Conservation (phyloP, 2,888 invertebrate genomes). For the Drosophila merina region DNA sequence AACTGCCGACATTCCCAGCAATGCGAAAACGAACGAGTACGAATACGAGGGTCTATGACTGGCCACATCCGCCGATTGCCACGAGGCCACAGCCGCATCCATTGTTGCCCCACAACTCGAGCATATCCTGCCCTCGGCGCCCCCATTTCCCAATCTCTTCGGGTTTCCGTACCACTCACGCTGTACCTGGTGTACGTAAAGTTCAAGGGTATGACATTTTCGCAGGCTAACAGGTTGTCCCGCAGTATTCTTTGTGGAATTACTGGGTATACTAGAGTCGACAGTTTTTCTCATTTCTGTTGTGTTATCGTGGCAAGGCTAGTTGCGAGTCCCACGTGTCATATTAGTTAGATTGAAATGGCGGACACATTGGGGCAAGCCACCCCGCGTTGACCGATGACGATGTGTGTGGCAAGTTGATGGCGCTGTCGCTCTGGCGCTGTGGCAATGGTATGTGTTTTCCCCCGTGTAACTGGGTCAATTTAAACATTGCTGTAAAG, state of each 20-base stretch:
- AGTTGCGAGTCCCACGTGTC: conserved; percentile 65
- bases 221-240: not conserved
- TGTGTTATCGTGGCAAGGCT: conserved; percentile 17
- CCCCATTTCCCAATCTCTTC: conserved; percentile 8
- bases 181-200: conserved; percentile 14
- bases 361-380: conserved; percentile 32
- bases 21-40: conserved; percentile 21
- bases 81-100: conserved; percentile 30
- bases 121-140: conserved; percentile 57
- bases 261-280: conserved; percentile 7
- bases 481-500: conserved; percentile 68
- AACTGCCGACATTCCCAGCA: conserved; percentile 48
- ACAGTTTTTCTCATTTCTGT: not conserved
- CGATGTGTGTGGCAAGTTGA: conserved; percentile 13
- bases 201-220: not conserved
- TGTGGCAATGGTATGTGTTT: conserved; percentile 4
- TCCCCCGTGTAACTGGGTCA: conserved; percentile 69
- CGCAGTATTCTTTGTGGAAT: not conserved
- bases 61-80: conserved; percentile 49
- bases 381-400: conserved; percentile 40
- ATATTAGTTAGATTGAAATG: conserved; percentile 67
- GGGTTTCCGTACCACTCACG: conserved; percentile 16
- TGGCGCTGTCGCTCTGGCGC: not conserved
- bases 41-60: conserved; percentile 39
- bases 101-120: conserved; percentile 65